A percentile compares a stretch with the other conserved stretches of the same genome.
Conservation (phyloP, 1,140 invertebrate species). For the Cydia fagiglandana region DNA sequence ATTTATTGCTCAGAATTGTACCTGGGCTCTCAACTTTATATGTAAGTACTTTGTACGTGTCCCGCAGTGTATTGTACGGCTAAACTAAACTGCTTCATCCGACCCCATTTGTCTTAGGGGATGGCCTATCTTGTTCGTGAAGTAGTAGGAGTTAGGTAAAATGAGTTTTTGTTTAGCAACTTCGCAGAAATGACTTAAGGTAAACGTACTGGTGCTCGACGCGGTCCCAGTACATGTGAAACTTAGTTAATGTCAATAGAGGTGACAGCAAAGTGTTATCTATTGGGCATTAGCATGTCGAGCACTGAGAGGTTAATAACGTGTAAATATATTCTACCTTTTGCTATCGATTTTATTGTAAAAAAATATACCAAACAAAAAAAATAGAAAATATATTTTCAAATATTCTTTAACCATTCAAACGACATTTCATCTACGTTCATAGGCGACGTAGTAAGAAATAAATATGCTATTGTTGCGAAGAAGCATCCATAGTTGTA, state of each 20-base stretch:
- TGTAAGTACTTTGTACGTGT: constrained; percentile 13
- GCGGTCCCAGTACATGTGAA: no score
- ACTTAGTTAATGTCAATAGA: no score
- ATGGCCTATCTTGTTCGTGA: constrained; percentile 11
- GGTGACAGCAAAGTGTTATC: no score
- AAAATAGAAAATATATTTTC: no score
- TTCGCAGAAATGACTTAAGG: constrained; percentile 14
- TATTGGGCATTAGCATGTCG: no score
- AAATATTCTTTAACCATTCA: background rate
- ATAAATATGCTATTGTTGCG: background rate
- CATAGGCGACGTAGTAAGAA: background rate
- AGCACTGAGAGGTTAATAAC: background rate
- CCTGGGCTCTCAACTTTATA: background rate
- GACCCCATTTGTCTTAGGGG: constrained; percentile 22
- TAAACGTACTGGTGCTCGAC: no score
- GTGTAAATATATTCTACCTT: no score
- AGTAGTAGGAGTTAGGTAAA: constrained; percentile 24
- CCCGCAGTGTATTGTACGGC: constrained; percentile 20
- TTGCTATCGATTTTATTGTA: no score
- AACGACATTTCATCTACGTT: no score
- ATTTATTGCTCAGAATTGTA: constrained; percentile 1
- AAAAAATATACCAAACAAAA: no score
- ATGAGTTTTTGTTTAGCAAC: constrained; percentile 28
- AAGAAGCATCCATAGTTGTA: background rate
- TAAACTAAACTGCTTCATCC: constrained; percentile 14